Evolutionary conservation across 2,888 invertebrate species (phyloP).

Genomic region (Altica lythri): DNA sequence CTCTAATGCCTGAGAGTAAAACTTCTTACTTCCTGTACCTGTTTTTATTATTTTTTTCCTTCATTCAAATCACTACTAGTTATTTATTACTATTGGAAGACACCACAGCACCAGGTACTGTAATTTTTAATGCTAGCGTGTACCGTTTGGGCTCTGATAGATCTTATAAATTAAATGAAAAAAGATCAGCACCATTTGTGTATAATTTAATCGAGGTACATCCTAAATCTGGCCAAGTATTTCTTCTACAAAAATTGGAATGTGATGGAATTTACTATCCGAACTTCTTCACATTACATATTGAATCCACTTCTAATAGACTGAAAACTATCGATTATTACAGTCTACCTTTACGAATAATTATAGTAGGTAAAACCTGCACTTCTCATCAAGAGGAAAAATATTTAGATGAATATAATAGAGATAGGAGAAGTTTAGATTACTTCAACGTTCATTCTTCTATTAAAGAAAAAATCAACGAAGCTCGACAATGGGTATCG

Average conservation of each 20-base stretch:
- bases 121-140: conserved; percentile 79
- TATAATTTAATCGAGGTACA: conserved; percentile 77
- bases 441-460: conserved; percentile 65
- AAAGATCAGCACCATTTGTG: conserved; percentile 82
- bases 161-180: conserved; percentile 77
- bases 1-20: conserved; percentile 47
- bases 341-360: conserved; percentile 75
- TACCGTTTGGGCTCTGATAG: conserved; percentile 80
- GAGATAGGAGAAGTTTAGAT: conserved; percentile 12
- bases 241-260: conserved; percentile 71
- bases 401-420: conserved; percentile 51
- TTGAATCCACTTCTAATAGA: conserved; percentile 82
- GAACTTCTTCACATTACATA: conserved; percentile 82
- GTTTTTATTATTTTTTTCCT: conserved; percentile 40
- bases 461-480: conserved; percentile 70
- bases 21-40: conserved; percentile 32
- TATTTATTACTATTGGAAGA: conserved; percentile 55
- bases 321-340: conserved; percentile 82
- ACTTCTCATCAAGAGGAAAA: conserved; percentile 64
- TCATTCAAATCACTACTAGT: conserved; percentile 34
- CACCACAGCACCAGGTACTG: conserved; percentile 64
- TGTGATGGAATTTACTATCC: conserved; percentile 85
- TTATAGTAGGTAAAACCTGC: conserved; percentile 75
- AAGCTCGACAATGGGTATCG: conserved; percentile 83
- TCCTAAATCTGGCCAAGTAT: conserved; percentile 73